Conservation (phyloP, 2,888 invertebrate species). For the Corbicula japonica region DNA sequence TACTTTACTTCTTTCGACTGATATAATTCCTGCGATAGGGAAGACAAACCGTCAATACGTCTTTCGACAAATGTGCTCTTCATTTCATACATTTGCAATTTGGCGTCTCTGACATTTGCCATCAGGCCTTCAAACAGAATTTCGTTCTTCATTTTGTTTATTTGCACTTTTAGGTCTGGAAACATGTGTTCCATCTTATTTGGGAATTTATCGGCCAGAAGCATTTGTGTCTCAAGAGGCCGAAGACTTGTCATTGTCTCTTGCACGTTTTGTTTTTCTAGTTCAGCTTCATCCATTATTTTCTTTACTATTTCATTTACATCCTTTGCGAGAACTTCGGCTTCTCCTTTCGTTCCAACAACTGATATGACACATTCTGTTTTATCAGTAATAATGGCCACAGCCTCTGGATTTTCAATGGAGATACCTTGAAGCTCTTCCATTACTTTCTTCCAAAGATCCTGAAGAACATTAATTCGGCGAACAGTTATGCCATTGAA, state of each 20-base stretch:
- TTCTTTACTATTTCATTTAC: background rate
- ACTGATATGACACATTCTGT: background rate
- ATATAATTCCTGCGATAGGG: slow-evolving; percentile 4
- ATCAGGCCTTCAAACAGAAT: slow-evolving; percentile 38
- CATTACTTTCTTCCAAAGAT: background rate
- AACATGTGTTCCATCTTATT: slow-evolving; percentile 33
- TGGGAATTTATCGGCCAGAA: slow-evolving; percentile 41
- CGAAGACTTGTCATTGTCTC: slow-evolving; percentile 25
- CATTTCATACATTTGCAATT: slow-evolving; percentile 37
- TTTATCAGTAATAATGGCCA: background rate
- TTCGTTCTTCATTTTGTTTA: slow-evolving; percentile 41
- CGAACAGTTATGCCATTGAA: background rate
- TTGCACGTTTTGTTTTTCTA: slow-evolving; percentile 22
- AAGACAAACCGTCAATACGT: background rate
- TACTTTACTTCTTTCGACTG: slow-evolving; percentile 33
- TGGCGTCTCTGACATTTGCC: slow-evolving; percentile 17
- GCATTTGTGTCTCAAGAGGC: slow-evolving; percentile 35
- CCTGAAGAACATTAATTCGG: background rate
- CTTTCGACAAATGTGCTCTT: slow-evolving; percentile 5
- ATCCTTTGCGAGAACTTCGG: background rate
- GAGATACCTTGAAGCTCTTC: background rate
- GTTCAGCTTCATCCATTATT: background rate
- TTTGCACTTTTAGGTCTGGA: slow-evolving; percentile 30
- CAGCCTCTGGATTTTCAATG: slow-evolving; percentile 7
- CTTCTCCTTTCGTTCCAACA: background rate